These are phyloP conservation scores for Pachymerium ferrugineum DNA, from an alignment of 2,888 invertebrate species.

Conservation along the genomic window DNA sequence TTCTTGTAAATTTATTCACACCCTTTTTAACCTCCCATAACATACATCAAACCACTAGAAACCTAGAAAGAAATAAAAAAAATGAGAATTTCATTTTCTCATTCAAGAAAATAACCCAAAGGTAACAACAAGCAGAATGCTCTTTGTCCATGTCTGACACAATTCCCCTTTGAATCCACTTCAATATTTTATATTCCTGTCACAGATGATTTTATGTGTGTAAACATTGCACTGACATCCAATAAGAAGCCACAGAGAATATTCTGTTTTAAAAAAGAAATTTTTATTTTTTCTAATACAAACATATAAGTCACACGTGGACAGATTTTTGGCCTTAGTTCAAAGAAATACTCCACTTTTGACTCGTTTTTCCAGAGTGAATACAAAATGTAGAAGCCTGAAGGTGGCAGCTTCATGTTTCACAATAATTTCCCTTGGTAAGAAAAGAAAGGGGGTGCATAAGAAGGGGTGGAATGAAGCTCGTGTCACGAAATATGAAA, in stretches of 20 bases:
- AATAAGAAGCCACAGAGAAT: neutral
- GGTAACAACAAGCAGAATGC: neutral
- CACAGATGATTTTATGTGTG: too few species aligned
- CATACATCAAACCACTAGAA: too few species aligned
- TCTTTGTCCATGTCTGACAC: neutral
- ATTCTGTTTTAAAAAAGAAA: too few species aligned
- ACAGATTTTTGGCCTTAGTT: neutral
- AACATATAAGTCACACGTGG: constrained; percentile 10
- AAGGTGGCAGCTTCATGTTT: constrained; percentile 13
- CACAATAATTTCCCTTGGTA: constrained; percentile 13
- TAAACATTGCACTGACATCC: neutral
- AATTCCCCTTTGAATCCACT: too few species aligned
- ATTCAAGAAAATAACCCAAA: neutral
- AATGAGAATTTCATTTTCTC: neutral
- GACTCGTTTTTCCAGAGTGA: neutral
- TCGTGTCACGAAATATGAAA: neutral
- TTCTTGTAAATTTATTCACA: too few species aligned
- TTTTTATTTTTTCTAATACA: too few species aligned
- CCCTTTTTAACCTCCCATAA: too few species aligned
- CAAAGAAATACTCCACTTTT: neutral
- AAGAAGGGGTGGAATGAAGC: neutral
- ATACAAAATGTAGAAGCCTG: constrained; percentile 9
- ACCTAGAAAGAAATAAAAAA: neutral
- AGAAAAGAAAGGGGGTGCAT: neutral
- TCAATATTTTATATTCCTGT: too few species aligned